phyloP scores from a whole-genome alignment of 2,797 vertebrate species.

The Synaphobranchus kaupii region DNA sequence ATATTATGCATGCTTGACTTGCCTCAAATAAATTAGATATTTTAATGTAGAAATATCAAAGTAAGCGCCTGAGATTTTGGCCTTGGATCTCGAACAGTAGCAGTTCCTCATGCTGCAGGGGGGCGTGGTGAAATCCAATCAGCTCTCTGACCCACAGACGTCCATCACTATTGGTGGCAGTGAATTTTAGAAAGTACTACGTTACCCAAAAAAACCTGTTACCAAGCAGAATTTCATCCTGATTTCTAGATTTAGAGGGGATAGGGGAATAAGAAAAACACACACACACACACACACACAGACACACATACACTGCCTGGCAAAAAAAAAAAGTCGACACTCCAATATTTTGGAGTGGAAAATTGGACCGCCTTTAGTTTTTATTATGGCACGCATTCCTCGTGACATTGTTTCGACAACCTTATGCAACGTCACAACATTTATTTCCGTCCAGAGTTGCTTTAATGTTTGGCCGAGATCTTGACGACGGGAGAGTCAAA shows the following conservation, averaged over 20 bases:
- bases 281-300: not conserved
- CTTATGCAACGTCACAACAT: too few relatives aligned
- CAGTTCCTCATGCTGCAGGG: not conserved
- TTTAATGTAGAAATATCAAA: not conserved
- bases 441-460: too few relatives aligned
- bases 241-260: not conserved
- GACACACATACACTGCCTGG: too few relatives aligned
- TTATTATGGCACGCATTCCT: too few relatives aligned
- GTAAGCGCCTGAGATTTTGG: not conserved
- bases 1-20: not conserved
- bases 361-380: too few relatives aligned
- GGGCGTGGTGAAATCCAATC: slow-evolving; percentile 19
- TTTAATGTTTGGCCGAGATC: too few relatives aligned
- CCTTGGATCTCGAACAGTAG: not conserved
- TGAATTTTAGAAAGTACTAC: slow-evolving; percentile 17
- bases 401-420: too few relatives aligned
- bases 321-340: too few relatives aligned
- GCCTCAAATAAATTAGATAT: not conserved
- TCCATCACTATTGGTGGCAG: slow-evolving; percentile 18
- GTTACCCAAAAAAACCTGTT: slow-evolving; percentile 32
- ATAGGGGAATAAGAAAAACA: not conserved
- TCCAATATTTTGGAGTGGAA: too few relatives aligned
- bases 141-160: slow-evolving; percentile 15
- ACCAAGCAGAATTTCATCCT: slow-evolving; percentile 4
- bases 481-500: too few relatives aligned